Evolutionary conservation across 2,888 invertebrate genomes (phyloP), one percentile per base, ranked within the genome.

Genomic region (Neuroscelio doddi): DNA sequence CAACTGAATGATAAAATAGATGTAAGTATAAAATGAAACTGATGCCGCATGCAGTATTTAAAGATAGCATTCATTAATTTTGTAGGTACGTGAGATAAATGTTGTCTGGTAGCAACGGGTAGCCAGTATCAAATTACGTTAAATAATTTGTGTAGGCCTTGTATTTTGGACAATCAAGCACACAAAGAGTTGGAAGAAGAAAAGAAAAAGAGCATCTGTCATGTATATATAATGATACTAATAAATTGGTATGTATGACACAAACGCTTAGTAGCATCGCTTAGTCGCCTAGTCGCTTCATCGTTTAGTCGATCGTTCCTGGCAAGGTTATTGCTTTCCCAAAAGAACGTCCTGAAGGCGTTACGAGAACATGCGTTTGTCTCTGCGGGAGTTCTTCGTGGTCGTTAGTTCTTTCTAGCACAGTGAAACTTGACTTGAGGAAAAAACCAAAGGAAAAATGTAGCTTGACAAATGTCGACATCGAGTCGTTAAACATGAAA

Each of bases 401-500:
- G 55, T 64, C 59, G 64, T 55, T 59, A 29, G 57, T 47, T 58
- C 64, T 52, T 64, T 58, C 36, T 47, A 34, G 2, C 39, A 24
- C 26, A 57, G 63, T 63, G 47, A 52, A 57, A 45, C 57, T 55
- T 50, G 55, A 49, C 51, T 51, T 51, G 56, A 51, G 51, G 59
- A 45, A 64, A 58, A 53, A 44, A 29, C 27, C 30, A 34, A 39
- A 52, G 49, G 49, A 49, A 64, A 56, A 57, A 53, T 53, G 52
- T 9, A 29, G 29, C 52, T 12, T 64, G 59, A 64, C 55, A 64
- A 64, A 64, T 59, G 59, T 46, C 55, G 53, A 53, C 57, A 24
- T 57, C 29, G 39, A 32, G 53, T 47, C 46, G 56, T 56, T 63
- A 56, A 56, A 57, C 53, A 53, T 58, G 58, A 57, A 64, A 64